Conservation (phyloP, 2,113 vertebrate species). For the Leucosticte australis region DNA sequence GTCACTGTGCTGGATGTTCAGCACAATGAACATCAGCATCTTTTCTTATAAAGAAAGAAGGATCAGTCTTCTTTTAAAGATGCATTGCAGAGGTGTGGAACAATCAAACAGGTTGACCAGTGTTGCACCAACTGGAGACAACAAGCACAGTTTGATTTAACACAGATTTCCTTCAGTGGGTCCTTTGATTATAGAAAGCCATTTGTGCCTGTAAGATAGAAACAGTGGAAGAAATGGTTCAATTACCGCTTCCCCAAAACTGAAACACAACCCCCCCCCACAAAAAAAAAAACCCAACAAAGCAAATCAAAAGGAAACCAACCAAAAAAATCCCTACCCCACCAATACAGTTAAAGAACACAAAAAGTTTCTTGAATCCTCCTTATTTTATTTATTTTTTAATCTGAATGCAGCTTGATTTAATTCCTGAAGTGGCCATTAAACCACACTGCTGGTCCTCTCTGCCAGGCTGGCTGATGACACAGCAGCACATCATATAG, state of each 20-base stretch:
- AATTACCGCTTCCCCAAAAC: fast-evolving
- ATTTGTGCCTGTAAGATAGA: neutral
- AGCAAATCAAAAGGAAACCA: neutral
- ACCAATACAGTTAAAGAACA: neutral
- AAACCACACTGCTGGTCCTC: neutral
- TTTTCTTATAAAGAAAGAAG: neutral
- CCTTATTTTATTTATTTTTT: neutral
- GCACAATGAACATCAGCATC: neutral
- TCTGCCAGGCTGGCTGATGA: neutral
- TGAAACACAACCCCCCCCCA: neutral
- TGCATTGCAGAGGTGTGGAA: neutral
- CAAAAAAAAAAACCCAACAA: fast-evolving
- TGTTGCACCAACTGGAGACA: neutral
- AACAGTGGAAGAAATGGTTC: neutral
- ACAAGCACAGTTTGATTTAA: neutral
- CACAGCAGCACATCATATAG: neutral
- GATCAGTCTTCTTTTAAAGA: neutral
- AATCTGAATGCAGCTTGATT: neutral
- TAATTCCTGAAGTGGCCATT: neutral
- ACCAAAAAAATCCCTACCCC: neutral
- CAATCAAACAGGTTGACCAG: neutral
- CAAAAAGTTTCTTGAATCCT: neutral
- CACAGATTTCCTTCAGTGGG: neutral
- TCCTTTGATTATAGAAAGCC: neutral
- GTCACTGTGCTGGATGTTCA: neutral